Evolutionary conservation across 2,797 vertebrate genomes (phyloP).

Genomic region (Girardinus metallicus): DNA sequence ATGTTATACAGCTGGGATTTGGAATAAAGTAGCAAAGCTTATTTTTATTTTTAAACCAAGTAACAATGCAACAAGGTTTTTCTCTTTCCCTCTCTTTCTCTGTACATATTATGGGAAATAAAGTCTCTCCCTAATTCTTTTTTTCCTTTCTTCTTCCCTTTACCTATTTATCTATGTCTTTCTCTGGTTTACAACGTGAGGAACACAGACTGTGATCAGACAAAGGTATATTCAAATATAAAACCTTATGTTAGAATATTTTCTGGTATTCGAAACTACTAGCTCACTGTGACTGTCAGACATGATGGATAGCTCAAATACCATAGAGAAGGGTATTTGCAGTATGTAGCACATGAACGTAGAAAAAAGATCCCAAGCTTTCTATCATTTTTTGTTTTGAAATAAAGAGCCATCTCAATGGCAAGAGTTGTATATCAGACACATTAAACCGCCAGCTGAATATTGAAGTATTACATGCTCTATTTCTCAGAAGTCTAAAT

Average conservation of each 20-base stretch:
- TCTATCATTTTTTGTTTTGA: neutral
- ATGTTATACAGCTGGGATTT: neutral
- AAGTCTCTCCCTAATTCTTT: neutral
- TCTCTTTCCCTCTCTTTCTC: neutral
- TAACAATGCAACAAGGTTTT: neutral
- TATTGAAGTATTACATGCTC: conserved; percentile 31
- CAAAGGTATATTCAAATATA: conserved; percentile 13
- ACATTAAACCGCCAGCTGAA: neutral
- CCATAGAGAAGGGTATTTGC: neutral
- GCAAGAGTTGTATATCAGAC: neutral
- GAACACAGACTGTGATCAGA: neutral
- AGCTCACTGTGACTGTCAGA: conserved; percentile 8
- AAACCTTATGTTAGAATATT: conserved; percentile 23
- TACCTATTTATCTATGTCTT: neutral
- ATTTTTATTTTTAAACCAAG: neutral
- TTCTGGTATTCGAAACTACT: neutral
- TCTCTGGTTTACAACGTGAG: neutral
- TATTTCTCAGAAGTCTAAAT: conserved; percentile 59
- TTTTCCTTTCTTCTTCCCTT: neutral
- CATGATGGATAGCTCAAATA: conserved; percentile 13
- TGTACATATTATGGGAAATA: neutral
- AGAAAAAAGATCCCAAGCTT: conserved; percentile 15
- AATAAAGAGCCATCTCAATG: conserved; percentile 11
- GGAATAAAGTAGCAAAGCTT: neutral
- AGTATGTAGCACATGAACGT: neutral